phyloP scores from a whole-genome alignment of 1,140 invertebrate genomes.

The Sweltsa coloradensis region DNA sequence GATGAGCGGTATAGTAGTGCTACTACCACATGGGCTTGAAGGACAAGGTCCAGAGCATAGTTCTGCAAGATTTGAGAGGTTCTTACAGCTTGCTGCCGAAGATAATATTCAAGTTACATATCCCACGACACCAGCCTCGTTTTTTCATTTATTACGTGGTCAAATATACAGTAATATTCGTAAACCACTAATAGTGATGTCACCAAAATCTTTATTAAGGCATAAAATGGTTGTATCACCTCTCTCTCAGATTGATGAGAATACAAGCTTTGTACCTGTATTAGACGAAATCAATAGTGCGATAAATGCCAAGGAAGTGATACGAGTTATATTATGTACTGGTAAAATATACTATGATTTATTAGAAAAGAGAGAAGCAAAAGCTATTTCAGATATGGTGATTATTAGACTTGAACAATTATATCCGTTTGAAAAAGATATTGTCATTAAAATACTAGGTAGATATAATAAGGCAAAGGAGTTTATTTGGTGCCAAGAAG shows the following conservation, averaged over 20 bases:
- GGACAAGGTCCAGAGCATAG: constrained; percentile 77
- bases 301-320: neutral
- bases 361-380: neutral
- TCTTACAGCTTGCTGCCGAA: constrained; percentile 67
- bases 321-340: neutral
- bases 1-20: neutral
- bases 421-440: neutral
- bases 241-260: neutral
- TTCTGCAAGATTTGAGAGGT: constrained; percentile 64
- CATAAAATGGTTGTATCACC: neutral
- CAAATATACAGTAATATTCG: neutral
- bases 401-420: neutral
- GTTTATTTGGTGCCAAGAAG: neutral
- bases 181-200: neutral
- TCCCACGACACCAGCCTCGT: neutral
- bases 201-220: neutral
- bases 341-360: neutral
- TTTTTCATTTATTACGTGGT: neutral
- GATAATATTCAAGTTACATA: constrained; percentile 41
- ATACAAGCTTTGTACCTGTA: neutral
- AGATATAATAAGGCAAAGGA: neutral
- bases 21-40: neutral
- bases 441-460: neutral
- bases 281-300: neutral
- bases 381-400: neutral